A percentile compares a stretch with the other conserved stretches of the same genome.
Evolutionary conservation across 2,797 vertebrate species (phyloP).

Genomic region (Allobates femoralis): DNA sequence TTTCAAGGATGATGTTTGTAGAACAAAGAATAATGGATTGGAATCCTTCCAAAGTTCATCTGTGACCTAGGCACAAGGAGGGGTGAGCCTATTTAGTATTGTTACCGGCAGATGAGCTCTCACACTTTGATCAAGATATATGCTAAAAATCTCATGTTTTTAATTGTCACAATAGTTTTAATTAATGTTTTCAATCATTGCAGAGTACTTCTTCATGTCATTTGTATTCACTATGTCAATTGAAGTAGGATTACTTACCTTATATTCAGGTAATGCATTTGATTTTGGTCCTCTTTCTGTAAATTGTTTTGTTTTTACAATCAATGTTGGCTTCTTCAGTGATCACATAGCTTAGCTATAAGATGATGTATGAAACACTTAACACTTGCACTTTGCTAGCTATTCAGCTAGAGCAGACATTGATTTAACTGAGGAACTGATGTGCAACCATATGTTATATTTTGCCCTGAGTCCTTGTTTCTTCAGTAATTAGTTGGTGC

Average conservation of each 20-base stretch:
- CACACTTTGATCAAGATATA: too few species aligned
- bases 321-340: neutral
- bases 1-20: too few species aligned
- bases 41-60: too few species aligned
- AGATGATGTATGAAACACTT: constrained; percentile 35
- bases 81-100: too few species aligned
- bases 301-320: neutral
- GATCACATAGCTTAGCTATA: neutral
- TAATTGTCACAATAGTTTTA: too few species aligned
- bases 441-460: constrained; percentile 21
- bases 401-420: constrained; percentile 14
- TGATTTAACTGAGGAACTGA: constrained; percentile 23
- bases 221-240: neutral
- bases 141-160: too few species aligned
- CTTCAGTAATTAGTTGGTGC: constrained; percentile 37
- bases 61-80: too few species aligned
- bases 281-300: neutral
- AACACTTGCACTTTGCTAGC: constrained; percentile 13
- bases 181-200: too few species aligned
- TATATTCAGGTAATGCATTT: neutral
- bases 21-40: too few species aligned
- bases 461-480: constrained; percentile 38
- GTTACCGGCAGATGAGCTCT: too few species aligned
- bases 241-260: neutral
- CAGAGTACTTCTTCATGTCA: too few species aligned